Evolutionary conservation across 2,888 invertebrate genomes (phyloP), one percentile per base, ranked within the genome.

Genomic region (Hirudinaria manillensis): DNA sequence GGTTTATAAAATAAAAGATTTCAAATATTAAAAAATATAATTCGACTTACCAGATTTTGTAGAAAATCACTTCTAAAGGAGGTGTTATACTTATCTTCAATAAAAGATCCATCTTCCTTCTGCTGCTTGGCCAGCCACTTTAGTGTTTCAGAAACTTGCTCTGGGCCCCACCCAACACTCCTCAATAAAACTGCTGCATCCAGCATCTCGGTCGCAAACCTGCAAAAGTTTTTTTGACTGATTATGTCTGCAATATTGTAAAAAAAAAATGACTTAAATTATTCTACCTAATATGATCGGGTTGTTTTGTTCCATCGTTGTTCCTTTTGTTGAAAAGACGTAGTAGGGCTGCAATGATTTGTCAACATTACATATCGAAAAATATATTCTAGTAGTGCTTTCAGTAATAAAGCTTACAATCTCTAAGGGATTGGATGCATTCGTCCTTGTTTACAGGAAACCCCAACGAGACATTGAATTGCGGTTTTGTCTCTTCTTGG

Each of bases 51-150:
- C 3, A 38, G 38, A 38, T 6, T 3, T 38, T 10, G 3, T 38
- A 38, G 4, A 3, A 38, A 38, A 38, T 38, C 38, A 3, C 10
- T 38, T 38, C 38, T 38, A 38, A 38, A 10, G 10, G 38, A 3
- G 3, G 10, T 38, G 27, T 7, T 16, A 6, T 27, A 6, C 13
- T 56, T 56, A 21, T 56, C 56, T 56, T 56, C 56, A 21, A 24
- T 16, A 56, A 56, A 56, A 7, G 56, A 56, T 56, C 56, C 56
- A 16, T 56, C 56, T 6, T 56, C 56, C 56, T 56, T 56, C 56
- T 56, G 56, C 56, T 56, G n/a, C 6, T 27, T 56, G 27, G 27
- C 56, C 56, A 56, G 13, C 56, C 56, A 56, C 13, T 56, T 16
- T 6, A 56, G 6, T 16, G n/a, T 27, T 56, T 27, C 27, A 21